These are phyloP conservation scores for Lota lota DNA, from an alignment of 2,113 vertebrate species.

Conservation along the genomic window DNA sequence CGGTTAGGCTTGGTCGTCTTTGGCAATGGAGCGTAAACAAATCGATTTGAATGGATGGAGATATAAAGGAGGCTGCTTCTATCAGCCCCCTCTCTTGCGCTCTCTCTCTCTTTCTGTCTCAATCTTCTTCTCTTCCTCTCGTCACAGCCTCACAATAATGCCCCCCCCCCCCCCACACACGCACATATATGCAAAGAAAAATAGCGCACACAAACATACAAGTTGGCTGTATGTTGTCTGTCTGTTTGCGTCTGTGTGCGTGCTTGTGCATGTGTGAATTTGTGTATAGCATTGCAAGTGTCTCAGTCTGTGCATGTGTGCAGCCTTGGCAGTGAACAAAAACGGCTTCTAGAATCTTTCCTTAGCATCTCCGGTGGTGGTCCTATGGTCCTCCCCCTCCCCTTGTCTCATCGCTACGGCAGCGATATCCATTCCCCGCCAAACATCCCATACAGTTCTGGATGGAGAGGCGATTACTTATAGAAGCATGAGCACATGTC, in stretches of 20 bases:
- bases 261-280: background rate
- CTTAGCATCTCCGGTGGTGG: too few relatives aligned
- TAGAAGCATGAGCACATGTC: too few relatives aligned
- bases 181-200: background rate
- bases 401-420: too few relatives aligned
- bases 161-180: background rate
- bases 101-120: background rate
- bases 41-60: constrained; percentile 1
- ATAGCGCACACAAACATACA: background rate
- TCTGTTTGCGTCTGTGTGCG: background rate
- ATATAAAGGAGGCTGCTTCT: background rate
- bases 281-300: background rate
- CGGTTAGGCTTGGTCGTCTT: constrained; percentile 59
- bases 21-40: background rate
- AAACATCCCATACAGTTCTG: too few relatives aligned
- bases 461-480: too few relatives aligned
- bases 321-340: too few relatives aligned
- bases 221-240: background rate
- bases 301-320: background rate
- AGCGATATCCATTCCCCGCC: too few relatives aligned
- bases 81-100: background rate
- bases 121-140: too few relatives aligned
- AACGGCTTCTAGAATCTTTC: too few relatives aligned
- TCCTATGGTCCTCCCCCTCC: too few relatives aligned
- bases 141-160: too few relatives aligned